Percentiles rank a stretch among this genome's conserved stretches.
Evolutionary conservation across 2,888 invertebrate species (phyloP).

Genomic region (Endotricha flammealis): DNA sequence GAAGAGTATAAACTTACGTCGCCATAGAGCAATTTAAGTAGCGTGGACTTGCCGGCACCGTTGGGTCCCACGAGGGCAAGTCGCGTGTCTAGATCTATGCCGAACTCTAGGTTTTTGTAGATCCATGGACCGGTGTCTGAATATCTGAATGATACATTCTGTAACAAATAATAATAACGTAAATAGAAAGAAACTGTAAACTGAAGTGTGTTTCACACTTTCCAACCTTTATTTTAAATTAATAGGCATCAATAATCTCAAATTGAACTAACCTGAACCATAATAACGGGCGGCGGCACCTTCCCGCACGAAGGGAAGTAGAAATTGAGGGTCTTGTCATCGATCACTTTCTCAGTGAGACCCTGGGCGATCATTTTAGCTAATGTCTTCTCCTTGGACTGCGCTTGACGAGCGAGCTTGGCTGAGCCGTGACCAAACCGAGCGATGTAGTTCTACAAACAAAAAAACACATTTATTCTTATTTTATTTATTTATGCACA

Average conservation of each 20-base stretch:
- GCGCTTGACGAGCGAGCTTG: slow-evolving; percentile 98
- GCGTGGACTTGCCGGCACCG: slow-evolving; percentile 98
- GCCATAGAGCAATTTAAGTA: slow-evolving; percentile 96
- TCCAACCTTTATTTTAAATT: neutral
- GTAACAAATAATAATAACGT: slow-evolving; percentile 27
- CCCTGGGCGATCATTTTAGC: slow-evolving; percentile 99
- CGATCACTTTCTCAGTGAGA: slow-evolving; percentile 94
- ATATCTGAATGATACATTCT: slow-evolving; percentile 97
- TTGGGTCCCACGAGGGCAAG: slow-evolving; percentile 98
- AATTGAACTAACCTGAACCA: slow-evolving; percentile 87
- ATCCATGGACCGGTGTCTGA: slow-evolving; percentile 91
- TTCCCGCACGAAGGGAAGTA: slow-evolving; percentile 97
- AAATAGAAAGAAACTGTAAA: no score
- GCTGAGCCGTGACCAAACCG: slow-evolving; percentile 99
- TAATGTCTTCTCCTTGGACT: slow-evolving; percentile 99
- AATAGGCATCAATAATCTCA: neutral
- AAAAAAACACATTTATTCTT: slow-evolving; percentile 4
- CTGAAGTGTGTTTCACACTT: neutral
- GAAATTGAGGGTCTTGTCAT: slow-evolving; percentile 95
- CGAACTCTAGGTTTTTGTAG: slow-evolving; percentile 98
- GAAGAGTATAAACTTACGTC: slow-evolving; percentile 83
- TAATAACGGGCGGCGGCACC: slow-evolving; percentile 99
- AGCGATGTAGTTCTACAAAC: slow-evolving; percentile 93
- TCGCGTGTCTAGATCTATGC: slow-evolving; percentile 97
- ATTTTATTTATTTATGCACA: no score